Evolutionary conservation across 2,113 vertebrate species (phyloP).

Genomic region (Scomber japonicus): DNA sequence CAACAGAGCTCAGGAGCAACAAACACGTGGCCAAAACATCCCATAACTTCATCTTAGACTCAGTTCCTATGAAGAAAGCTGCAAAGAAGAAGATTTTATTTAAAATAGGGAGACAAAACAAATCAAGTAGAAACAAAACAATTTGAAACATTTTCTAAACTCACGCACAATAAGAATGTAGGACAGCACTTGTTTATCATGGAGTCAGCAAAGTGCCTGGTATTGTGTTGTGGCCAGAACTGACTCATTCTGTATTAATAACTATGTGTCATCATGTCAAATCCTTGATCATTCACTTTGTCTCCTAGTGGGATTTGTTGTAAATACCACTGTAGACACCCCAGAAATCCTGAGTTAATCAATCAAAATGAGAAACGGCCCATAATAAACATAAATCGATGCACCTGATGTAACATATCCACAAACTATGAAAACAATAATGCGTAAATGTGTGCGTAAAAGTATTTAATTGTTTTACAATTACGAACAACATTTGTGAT

Average conservation of each 20-base stretch:
- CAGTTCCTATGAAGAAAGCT: slow-evolving; percentile 95
- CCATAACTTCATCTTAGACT: slow-evolving; percentile 99
- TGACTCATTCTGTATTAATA: slow-evolving; percentile 74
- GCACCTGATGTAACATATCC: neutral
- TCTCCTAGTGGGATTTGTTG: slow-evolving; percentile 7
- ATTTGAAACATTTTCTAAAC: neutral
- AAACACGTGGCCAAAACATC: slow-evolving; percentile 97
- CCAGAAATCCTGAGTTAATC: neutral
- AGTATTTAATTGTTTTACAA: neutral
- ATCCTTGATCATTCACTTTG: slow-evolving; percentile 43
- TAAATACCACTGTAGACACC: slow-evolving; percentile 24
- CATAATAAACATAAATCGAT: neutral
- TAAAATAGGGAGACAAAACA: neutral
- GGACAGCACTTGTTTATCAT: slow-evolving; percentile 44
- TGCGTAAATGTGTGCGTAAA: slow-evolving; percentile 58
- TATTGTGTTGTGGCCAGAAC: slow-evolving; percentile 35
- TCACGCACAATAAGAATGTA: neutral
- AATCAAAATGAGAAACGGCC: neutral
- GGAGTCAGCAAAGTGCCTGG: slow-evolving; percentile 51
- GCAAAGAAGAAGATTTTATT: slow-evolving; percentile 40
- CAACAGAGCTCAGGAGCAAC: slow-evolving; percentile 96
- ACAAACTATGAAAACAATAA: neutral
- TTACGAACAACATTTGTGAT: neutral
- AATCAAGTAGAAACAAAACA: neutral
- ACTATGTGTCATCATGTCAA: slow-evolving; percentile 67